phyloP scores from a whole-genome alignment of 2,113 vertebrate species.

The Noturus placidus region DNA sequence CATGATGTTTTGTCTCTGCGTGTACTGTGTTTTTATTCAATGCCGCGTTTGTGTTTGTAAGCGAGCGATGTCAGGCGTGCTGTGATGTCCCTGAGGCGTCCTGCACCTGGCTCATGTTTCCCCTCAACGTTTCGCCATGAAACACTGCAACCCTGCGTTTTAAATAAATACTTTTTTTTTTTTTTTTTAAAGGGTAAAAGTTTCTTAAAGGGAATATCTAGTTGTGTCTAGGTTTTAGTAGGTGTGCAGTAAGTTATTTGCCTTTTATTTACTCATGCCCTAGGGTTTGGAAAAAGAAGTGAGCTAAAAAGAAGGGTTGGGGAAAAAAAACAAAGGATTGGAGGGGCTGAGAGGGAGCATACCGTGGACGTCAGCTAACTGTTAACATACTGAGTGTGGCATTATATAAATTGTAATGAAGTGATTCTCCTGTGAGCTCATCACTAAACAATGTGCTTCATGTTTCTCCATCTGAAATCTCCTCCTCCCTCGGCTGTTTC shows the following conservation, averaged over 20 bases:
- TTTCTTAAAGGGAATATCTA: background rate
- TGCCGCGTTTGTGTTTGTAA: background rate
- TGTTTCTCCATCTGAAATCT: conserved; percentile 77
- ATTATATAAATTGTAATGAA: conserved; percentile 72
- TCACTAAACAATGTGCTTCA: conserved; percentile 74
- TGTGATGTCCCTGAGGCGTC: conserved; percentile 33
- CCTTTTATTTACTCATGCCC: conserved; percentile 33
- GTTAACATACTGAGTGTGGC: conserved; percentile 66
- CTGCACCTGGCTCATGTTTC: conserved; percentile 45
- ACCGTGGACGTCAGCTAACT: conserved; percentile 69
- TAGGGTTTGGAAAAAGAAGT: conserved; percentile 48
- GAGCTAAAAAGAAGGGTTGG: conserved; percentile 20
- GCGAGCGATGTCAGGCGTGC: conserved; percentile 33
- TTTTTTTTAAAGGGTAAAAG: background rate
- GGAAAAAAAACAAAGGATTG: background rate
- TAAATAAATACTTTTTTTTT: too few relatives aligned
- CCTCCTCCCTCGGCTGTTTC: conserved; percentile 54
- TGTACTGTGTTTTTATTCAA: conserved; percentile 4
- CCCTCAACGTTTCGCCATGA: background rate
- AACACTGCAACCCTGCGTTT: conserved; percentile 1
- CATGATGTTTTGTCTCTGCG: conserved; percentile 40
- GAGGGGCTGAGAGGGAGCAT: conserved; percentile 38
- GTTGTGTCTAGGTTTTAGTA: background rate
- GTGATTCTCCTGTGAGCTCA: conserved; percentile 76
- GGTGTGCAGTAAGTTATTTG: conserved; percentile 11